phyloP scores from a whole-genome alignment of 2,888 invertebrate species.

The Gonocerus acuteangulatus region DNA sequence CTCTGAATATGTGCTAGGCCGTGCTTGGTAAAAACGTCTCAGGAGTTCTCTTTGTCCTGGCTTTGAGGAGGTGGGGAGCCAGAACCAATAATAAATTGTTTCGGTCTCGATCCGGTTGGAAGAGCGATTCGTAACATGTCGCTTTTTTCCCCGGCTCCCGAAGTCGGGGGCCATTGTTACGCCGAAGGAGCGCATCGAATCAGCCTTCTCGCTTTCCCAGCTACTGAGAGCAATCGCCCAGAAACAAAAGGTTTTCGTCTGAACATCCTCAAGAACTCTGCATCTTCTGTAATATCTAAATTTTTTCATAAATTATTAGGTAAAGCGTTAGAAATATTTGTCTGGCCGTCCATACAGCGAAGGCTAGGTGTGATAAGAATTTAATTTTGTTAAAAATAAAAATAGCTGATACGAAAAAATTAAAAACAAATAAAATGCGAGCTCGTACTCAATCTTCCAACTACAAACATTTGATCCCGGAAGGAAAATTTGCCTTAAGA shows the following conservation, averaged over 20 bases:
- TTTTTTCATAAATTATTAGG: too few relatives aligned
- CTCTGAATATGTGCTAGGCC: constrained; percentile 32
- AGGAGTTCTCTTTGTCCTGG: constrained; percentile 20
- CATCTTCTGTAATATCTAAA: too few relatives aligned
- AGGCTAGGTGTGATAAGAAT: too few relatives aligned
- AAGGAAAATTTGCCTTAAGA: too few relatives aligned
- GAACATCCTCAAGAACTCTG: not conserved
- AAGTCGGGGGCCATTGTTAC: constrained; percentile 30
- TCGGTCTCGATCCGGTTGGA: constrained; percentile 35
- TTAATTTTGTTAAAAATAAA: too few relatives aligned
- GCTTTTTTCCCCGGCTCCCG: constrained; percentile 32
- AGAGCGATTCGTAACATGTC: constrained; percentile 36
- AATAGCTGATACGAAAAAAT: too few relatives aligned
- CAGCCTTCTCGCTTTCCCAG: constrained; percentile 29
- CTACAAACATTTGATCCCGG: too few relatives aligned
- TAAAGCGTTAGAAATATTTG: too few relatives aligned
- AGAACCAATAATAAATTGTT: constrained; percentile 38
- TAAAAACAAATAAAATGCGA: too few relatives aligned
- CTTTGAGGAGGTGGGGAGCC: constrained; percentile 26
- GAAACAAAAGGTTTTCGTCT: constrained; percentile 7
- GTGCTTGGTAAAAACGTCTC: constrained; percentile 33
- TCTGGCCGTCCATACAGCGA: too few relatives aligned
- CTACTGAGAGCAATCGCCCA: constrained; percentile 22
- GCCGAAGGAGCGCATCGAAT: constrained; percentile 28
- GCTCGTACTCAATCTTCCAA: too few relatives aligned